Evolutionary conservation across 2,888 invertebrate species (phyloP).

Genomic region (Acholoe squamosa): DNA sequence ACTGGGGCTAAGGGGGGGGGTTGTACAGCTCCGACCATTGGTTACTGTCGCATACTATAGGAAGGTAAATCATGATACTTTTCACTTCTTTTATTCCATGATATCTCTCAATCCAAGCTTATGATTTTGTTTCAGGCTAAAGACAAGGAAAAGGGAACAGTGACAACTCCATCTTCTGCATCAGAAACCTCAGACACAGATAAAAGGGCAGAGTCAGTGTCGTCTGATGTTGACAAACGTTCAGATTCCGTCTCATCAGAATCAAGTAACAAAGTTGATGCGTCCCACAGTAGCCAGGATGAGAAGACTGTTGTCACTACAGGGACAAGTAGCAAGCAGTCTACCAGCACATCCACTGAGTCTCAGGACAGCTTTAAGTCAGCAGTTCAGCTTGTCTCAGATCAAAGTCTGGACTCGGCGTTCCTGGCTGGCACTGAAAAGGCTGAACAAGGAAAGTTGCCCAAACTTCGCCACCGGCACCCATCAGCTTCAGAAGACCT

Average conservation of each 20-base stretch:
- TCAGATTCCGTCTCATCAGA: constrained; percentile 42
- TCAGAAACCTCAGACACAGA: constrained; percentile 48
- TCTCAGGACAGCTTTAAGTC: not conserved
- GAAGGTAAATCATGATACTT: too few relatives aligned
- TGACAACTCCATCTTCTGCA: constrained; percentile 36
- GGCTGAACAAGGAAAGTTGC: not conserved
- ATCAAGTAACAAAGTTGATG: constrained; percentile 28
- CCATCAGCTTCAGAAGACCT: constrained; percentile 36
- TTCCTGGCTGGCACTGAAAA: not conserved
- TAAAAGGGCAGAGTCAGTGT: constrained; percentile 11
- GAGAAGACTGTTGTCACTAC: not conserved
- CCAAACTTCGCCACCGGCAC: constrained; percentile 19
- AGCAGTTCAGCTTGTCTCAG: not conserved
- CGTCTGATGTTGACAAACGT: constrained; percentile 6
- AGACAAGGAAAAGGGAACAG: constrained; percentile 28
- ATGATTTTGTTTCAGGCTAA: constrained; percentile 7
- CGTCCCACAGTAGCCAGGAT: not conserved
- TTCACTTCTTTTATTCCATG: too few relatives aligned
- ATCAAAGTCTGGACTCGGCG: not conserved
- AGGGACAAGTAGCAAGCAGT: not conserved
- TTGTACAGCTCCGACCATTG: too few relatives aligned
- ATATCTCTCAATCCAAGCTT: too few relatives aligned
- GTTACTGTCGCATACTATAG: too few relatives aligned
- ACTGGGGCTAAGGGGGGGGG: too few relatives aligned
- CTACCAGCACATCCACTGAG: not conserved